phyloP scores from a whole-genome alignment of 2,888 invertebrate genomes.

The Eucriotettix oculatus region DNA sequence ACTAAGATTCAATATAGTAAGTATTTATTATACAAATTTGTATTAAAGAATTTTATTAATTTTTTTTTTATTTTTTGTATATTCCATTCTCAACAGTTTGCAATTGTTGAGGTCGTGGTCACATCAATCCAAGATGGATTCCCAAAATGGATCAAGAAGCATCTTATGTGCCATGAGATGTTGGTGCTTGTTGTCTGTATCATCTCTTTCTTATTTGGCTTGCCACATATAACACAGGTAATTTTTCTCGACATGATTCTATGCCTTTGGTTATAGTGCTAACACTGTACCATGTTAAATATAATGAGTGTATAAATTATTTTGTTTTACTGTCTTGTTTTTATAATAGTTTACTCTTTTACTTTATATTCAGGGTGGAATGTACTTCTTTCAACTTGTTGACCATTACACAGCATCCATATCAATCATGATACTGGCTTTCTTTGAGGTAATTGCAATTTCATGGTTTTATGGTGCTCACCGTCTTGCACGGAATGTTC shows the following conservation, averaged over 20 bases:
- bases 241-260: conserved; percentile 15
- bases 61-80: too few species aligned
- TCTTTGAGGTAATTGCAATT: conserved; percentile 82
- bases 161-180: conserved; percentile 71
- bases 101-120: conserved; percentile 85
- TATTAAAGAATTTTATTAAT: too few species aligned
- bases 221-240: conserved; percentile 77
- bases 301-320: too few species aligned
- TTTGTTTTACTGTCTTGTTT: too few species aligned
- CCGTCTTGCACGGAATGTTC: conserved; percentile 62
- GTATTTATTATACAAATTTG: too few species aligned
- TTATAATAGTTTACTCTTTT: too few species aligned
- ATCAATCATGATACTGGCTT: conserved; percentile 80
- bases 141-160: conserved; percentile 67
- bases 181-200: conserved; percentile 68
- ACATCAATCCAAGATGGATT: conserved; percentile 89
- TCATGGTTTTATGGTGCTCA: conserved; percentile 84
- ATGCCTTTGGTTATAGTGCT: too few species aligned
- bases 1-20: too few species aligned
- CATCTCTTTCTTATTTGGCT: conserved; percentile 65
- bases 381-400: conserved; percentile 80
- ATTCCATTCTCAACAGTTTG: conserved; percentile 43
- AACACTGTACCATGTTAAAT: too few species aligned
- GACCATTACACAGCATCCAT: conserved; percentile 88
- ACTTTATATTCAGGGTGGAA: conserved; percentile 50